Percentiles rank a stretch among this genome's conserved stretches.
These are phyloP conservation scores for Hippopotamyrus pictus DNA, from an alignment of 2,797 vertebrate genomes.

Conservation along the genomic window DNA sequence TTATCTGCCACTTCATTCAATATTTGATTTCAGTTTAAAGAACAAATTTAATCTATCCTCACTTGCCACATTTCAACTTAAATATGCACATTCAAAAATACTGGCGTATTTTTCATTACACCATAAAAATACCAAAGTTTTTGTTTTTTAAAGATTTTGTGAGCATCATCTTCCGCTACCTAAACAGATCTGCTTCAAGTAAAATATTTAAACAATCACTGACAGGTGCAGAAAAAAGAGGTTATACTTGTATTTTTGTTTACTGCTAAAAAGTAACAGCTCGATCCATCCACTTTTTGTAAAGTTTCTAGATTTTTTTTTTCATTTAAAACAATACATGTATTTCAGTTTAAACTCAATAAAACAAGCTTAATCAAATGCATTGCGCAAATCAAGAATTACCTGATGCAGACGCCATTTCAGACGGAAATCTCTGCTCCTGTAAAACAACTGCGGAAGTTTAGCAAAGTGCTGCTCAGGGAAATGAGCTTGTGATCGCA, in stretches of 20 bases:
- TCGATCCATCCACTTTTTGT: not conserved
- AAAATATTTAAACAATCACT: not conserved
- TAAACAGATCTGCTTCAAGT: not conserved
- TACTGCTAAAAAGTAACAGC: not conserved
- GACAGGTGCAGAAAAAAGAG: not conserved
- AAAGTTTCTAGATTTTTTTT: not conserved
- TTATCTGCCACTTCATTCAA: not conserved
- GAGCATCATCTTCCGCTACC: not conserved
- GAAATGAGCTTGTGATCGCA: not conserved
- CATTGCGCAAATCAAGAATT: not conserved
- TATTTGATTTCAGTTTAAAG: not conserved
- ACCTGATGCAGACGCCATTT: constrained; percentile 31
- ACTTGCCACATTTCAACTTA: not conserved
- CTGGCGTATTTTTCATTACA: not conserved
- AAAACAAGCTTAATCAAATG: not conserved
- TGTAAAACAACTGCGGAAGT: constrained; percentile 17
- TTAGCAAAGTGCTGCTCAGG: not conserved
- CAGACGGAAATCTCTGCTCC: constrained; percentile 14
- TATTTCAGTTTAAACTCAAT: not conserved
- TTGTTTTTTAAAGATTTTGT: not conserved
- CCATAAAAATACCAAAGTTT: not conserved
- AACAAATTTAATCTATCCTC: not conserved
- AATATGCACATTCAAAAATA: not conserved
- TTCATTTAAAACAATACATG: not conserved
- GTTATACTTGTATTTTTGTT: not conserved